Evolutionary conservation across 2,888 invertebrate genomes (phyloP), one percentile per base, ranked within the genome.

Genomic region (Troides oblongomaculatus): DNA sequence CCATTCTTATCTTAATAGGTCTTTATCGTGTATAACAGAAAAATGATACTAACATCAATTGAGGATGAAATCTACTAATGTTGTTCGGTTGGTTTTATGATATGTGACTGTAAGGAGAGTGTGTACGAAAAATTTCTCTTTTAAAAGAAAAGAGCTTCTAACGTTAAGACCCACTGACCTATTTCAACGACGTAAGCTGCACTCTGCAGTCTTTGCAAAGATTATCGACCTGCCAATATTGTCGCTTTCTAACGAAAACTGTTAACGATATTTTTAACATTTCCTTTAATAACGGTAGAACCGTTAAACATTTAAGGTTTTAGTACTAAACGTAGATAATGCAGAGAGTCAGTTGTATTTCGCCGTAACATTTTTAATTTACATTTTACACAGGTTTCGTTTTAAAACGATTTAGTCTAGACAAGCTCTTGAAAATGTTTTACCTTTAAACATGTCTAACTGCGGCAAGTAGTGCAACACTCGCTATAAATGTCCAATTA

Each of bases 201-300:
- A 69, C 69, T 69, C 69, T 65, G 65, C 69, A 69, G 53, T 69
- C 69, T 65, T 69, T 30, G 62, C 62, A 65, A 64, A 69, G 69
- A 66, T 62, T 69, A 69, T 69, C 66, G 66, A 69, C 58, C 69
- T 69, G 58, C 65, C 62, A 66, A 69, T 69, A 66, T 66, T 69
- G 65, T 69, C 57, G 62, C 62, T 56, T 43, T 39, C 64, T 61
- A 60, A 60, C 64, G 56, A 64, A 53, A 69, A 61, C 60, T 63
- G 46, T 61, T 43, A 53, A 25, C 57, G 23, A 23, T 58, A 39
- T 21, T 21, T 14, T 63, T 10, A 43, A 30, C 8, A 30, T 5
- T 17, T 64, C 12, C n/a, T 4, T 57, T 21, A 57, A 53, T 53
- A 21, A 57, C 18, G 17, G 3, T 50, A 17, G 7, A 6, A 7